Evolutionary conservation across 2,113 vertebrate species (phyloP).

Genomic region (Psephotus haematonotus): DNA sequence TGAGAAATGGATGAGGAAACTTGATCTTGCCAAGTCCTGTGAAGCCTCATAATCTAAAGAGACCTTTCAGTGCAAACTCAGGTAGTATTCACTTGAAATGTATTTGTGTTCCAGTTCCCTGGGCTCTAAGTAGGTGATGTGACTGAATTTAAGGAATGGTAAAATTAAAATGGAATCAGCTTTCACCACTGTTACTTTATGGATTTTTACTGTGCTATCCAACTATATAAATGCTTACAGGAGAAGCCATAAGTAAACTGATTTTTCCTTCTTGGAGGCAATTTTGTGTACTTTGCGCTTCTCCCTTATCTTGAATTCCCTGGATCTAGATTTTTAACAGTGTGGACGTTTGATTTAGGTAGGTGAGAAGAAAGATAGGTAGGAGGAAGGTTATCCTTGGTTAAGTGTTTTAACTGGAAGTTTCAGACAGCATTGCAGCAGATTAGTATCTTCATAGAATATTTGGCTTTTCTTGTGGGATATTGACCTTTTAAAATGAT

Average conservation of each 20-base stretch:
- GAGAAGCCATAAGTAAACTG: not conserved
- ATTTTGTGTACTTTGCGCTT: not conserved
- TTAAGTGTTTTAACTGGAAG: not conserved
- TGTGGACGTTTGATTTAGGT: not conserved
- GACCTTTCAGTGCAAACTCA: not conserved
- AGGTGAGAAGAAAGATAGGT: not conserved
- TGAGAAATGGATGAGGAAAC: not conserved
- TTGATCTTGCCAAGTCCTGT: not conserved
- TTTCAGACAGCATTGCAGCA: not conserved
- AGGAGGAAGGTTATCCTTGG: not conserved
- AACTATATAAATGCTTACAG: not conserved
- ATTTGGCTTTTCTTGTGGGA: not conserved
- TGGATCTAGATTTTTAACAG: not conserved
- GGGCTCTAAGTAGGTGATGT: not conserved
- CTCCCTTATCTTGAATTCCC: not conserved
- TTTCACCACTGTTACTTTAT: not conserved
- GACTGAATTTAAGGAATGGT: not conserved
- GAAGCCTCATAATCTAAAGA: not conserved
- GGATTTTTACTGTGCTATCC: not conserved
- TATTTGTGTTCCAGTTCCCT: not conserved
- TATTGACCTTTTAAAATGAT: not conserved
- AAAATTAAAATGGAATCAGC: not conserved
- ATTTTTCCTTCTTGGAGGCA: not conserved
- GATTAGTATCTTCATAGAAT: not conserved
- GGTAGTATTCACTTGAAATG: not conserved